Percentiles rank a stretch among this genome's conserved stretches.
These are phyloP conservation scores for Amazona guildingii DNA, from an alignment of 2,113 vertebrate genomes.

Conservation along the genomic window DNA sequence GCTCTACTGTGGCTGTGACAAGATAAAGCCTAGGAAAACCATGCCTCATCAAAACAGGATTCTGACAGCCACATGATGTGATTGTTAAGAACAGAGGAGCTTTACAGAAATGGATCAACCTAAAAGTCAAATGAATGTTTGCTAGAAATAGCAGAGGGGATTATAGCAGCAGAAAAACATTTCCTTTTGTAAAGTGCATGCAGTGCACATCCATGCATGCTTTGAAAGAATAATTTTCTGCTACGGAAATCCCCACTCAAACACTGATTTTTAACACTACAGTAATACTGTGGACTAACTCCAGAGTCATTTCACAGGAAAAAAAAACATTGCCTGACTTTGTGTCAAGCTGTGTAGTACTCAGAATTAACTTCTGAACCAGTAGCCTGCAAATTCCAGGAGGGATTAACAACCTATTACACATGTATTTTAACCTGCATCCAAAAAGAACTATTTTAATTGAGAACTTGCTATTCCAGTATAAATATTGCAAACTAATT, in stretches of 20 bases:
- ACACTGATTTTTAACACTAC: neutral
- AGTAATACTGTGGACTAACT: neutral
- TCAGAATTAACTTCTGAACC: slow-evolving; percentile 40
- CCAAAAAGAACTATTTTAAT: neutral
- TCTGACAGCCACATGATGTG: neutral
- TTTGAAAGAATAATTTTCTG: slow-evolving; percentile 31
- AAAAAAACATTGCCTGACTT: neutral
- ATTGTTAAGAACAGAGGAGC: slow-evolving; percentile 29
- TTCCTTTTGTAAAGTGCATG: slow-evolving; percentile 15
- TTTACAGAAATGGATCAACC: slow-evolving; percentile 37
- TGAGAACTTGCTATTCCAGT: neutral
- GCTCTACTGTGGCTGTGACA: neutral
- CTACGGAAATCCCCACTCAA: slow-evolving; percentile 23
- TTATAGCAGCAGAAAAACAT: slow-evolving; percentile 11
- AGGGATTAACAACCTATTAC: neutral
- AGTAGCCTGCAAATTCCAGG: neutral
- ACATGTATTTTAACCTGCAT: slow-evolving; percentile 17
- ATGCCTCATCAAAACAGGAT: neutral
- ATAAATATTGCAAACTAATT: neutral
- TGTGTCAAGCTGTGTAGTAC: neutral
- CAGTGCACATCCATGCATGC: neutral
- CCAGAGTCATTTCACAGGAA: neutral
- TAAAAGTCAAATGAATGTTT: slow-evolving; percentile 27
- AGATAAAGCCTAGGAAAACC: slow-evolving; percentile 31
- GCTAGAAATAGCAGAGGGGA: slow-evolving; percentile 10